phyloP scores from a whole-genome alignment of 2,113 vertebrate species.

The Tichodroma muraria region DNA sequence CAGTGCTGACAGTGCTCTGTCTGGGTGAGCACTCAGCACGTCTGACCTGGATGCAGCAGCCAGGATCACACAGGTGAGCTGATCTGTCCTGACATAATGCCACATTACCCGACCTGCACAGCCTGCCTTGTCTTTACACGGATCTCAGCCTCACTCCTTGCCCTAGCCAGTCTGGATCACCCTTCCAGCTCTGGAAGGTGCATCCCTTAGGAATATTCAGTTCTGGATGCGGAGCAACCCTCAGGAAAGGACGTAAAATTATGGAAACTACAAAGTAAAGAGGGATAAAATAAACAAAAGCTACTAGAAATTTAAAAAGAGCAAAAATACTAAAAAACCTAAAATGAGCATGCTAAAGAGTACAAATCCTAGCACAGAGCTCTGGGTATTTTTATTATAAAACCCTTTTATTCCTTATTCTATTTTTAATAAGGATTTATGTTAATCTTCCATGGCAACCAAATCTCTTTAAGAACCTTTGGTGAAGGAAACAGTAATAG shows the following conservation, averaged over 20 bases:
- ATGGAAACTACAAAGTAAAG: not conserved
- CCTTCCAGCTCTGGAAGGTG: not conserved
- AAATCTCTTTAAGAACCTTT: conserved; percentile 21
- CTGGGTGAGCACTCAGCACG: not conserved
- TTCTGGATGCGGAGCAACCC: not conserved
- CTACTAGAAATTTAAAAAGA: not conserved
- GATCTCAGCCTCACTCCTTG: not conserved
- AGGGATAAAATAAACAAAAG: not conserved
- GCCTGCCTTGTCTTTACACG: not conserved
- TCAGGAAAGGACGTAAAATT: not conserved
- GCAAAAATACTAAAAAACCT: not conserved
- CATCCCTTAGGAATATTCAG: not conserved
- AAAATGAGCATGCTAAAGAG: not conserved
- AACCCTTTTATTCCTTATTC: conserved; percentile 2
- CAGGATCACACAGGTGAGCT: not conserved
- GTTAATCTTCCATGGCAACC: not conserved
- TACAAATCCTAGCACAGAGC: not conserved
- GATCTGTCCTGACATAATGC: not conserved
- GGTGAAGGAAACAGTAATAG: not conserved
- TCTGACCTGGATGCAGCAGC: not conserved
- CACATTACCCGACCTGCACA: not conserved
- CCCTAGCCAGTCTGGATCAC: not conserved
- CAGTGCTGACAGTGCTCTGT: not conserved
- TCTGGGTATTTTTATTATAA: not conserved
- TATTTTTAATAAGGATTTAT: conserved; percentile 20